Evolutionary conservation across 1,140 invertebrate species (phyloP), one percentile per base, ranked within the genome.

Genomic region (Gonatopus flavifemur): DNA sequence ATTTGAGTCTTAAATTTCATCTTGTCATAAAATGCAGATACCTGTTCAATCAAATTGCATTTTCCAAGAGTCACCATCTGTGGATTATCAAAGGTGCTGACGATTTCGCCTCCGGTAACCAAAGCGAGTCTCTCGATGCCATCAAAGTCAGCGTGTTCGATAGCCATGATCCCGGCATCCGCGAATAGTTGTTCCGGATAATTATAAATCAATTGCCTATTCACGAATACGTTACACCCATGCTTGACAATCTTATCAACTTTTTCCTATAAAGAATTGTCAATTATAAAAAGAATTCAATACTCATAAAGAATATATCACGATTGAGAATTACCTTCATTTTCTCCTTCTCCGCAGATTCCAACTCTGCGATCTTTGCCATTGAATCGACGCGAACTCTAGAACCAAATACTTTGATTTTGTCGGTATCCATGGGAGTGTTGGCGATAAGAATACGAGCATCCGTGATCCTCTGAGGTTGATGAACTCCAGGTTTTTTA

Each of bases 381-480:
- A 98, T 89, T 0, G 95, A 97, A 76, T 99, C 97, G 1, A 99
- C 96, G 66, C 94, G 88, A 46, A 99, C 95, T 58, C 94, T 88
- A 12, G 96, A 98, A 42, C 96, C 97, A 82, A 99, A 99, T n/a
- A 99, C 92, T 84, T 98, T 99, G 56, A 99, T 98, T 80, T 99
- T 99, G 69, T 99, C 98, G 15, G 96, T 96, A 75, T 99, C 98
- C 98, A 99, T 99, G 0, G 98, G 94, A 25, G 98, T 99, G 70
- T 99, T 99, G n/a, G 97, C 97, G 69, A 99, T 96, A 10, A 99
- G 83, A 69, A 99, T 98, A 88, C 90, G 9, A 1, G 95, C 95
- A 70, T 89, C 66, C 6, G 62, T 50, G 42, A 81, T 65, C 89
- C 84, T 82, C 66, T 94, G 91, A 8, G 93, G 93, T 67, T 95